A percentile compares a stretch with the other conserved stretches of the same genome.
These are phyloP conservation scores for Nomada goodeniana DNA, from an alignment of 2,888 invertebrate species.

Conservation along the genomic window DNA sequence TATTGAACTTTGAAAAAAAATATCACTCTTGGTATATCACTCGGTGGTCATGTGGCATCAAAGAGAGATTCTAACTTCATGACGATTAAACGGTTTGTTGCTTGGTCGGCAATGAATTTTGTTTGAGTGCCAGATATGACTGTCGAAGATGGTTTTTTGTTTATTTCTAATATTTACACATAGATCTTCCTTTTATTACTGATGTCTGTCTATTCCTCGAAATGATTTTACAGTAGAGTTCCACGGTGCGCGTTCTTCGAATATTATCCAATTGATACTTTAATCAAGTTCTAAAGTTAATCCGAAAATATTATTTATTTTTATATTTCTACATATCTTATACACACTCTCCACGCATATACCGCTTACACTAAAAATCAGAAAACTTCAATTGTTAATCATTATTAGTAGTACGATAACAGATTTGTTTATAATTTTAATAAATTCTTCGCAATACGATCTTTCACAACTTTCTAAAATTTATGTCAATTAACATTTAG, in stretches of 20 bases:
- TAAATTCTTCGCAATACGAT: constrained; percentile 2
- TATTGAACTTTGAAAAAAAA: constrained; percentile 74
- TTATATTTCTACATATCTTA: background rate
- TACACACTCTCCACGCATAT: constrained; percentile 26
- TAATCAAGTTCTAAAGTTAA: constrained; percentile 22
- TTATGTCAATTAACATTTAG: constrained; percentile 19
- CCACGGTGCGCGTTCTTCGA: constrained; percentile 25
- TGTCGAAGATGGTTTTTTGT: constrained; percentile 80
- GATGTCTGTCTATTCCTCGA: constrained; percentile 68
- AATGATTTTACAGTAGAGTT: constrained; percentile 45
- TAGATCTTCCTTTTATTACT: constrained; percentile 72
- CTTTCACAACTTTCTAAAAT: too few relatives aligned
- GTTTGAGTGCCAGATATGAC: constrained; percentile 80
- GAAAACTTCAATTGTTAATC: constrained; percentile 24
- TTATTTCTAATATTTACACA: constrained; percentile 76
- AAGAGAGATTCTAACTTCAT: constrained; percentile 63
- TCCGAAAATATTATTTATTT: constrained; percentile 7
- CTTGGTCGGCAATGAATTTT: constrained; percentile 62
- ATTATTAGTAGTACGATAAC: constrained; percentile 19
- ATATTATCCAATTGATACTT: constrained; percentile 21
- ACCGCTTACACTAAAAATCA: constrained; percentile 25
- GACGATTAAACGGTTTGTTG: constrained; percentile 50
- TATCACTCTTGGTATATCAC: constrained; percentile 76
- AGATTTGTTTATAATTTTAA: constrained; percentile 37
- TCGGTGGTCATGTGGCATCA: constrained; percentile 81